phyloP scores from a whole-genome alignment of 2,113 vertebrate genomes.

The Zosterops lateralis region DNA sequence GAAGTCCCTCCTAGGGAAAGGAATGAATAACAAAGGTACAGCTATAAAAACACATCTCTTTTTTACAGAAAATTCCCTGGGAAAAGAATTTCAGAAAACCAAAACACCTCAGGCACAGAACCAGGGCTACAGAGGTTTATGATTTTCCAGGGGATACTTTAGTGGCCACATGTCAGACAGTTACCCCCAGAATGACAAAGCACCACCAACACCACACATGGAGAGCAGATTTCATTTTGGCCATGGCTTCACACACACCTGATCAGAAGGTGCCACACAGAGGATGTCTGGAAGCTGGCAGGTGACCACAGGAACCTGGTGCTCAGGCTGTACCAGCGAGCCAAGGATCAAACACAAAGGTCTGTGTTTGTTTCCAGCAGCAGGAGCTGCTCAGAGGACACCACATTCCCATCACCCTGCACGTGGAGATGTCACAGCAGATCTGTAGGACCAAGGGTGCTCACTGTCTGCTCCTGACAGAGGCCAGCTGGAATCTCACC shows the following conservation, averaged over 20 bases:
- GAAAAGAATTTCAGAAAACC: no score
- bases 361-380: not conserved
- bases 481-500: not conserved
- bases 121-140: not conserved
- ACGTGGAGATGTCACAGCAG: accelerated
- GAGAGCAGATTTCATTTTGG: not conserved
- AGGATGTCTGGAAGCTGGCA: not conserved
- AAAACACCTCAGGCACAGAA: no score
- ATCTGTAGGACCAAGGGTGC: not conserved
- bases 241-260: accelerated
- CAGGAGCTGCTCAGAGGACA: not conserved
- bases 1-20: no score
- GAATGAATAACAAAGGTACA: no score
- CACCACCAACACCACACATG: accelerated
- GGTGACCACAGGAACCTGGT: not conserved
- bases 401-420: not conserved
- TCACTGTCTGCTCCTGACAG: not conserved
- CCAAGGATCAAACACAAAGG: not conserved
- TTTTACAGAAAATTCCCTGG: no score
- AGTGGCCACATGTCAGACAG: not conserved
- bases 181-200: not conserved
- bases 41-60: no score
- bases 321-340: not conserved
- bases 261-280: not conserved
- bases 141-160: not conserved